A percentile compares a stretch with the other conserved stretches of the same genome.
These are phyloP conservation scores for Lochmaea capreae DNA, from an alignment of 2,888 invertebrate genomes.

Conservation along the genomic window DNA sequence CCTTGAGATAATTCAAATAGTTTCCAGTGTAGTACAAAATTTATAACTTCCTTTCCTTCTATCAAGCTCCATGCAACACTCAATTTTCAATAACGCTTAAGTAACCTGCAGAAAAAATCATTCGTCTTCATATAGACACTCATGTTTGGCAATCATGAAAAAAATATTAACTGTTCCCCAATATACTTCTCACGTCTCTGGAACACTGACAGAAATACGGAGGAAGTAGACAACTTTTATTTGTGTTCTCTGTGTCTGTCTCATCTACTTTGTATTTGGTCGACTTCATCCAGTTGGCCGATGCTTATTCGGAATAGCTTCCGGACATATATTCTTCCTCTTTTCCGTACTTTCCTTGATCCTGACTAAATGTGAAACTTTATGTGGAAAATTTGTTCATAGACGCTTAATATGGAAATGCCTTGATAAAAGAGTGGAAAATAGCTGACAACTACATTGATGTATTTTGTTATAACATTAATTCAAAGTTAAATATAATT, in stretches of 20 bases:
- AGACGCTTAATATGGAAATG: background rate
- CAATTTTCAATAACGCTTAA: too few species aligned
- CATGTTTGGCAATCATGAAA: too few species aligned
- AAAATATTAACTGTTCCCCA: background rate
- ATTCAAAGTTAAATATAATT: background rate
- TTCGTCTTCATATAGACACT: background rate
- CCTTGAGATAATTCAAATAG: too few species aligned
- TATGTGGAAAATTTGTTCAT: background rate
- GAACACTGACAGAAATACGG: background rate
- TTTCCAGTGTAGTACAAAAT: too few species aligned
- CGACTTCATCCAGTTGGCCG: slow-evolving; percentile 61
- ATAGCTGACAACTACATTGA: too few species aligned
- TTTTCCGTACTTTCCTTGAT: background rate
- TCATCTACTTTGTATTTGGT: slow-evolving; percentile 63
- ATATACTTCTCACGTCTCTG: background rate
- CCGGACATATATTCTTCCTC: background rate
- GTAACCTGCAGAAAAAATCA: too few species aligned
- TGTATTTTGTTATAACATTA: too few species aligned
- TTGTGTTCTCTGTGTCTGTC: slow-evolving; percentile 59
- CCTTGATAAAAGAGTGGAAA: too few species aligned
- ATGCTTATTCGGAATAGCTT: slow-evolving; percentile 49
- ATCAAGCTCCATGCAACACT: too few species aligned
- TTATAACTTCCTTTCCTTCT: too few species aligned
- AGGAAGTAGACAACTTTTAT: slow-evolving; percentile 60
- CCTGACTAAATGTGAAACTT: background rate